phyloP scores from a whole-genome alignment of 2,888 invertebrate species.

The Andrena chrysosceles region DNA sequence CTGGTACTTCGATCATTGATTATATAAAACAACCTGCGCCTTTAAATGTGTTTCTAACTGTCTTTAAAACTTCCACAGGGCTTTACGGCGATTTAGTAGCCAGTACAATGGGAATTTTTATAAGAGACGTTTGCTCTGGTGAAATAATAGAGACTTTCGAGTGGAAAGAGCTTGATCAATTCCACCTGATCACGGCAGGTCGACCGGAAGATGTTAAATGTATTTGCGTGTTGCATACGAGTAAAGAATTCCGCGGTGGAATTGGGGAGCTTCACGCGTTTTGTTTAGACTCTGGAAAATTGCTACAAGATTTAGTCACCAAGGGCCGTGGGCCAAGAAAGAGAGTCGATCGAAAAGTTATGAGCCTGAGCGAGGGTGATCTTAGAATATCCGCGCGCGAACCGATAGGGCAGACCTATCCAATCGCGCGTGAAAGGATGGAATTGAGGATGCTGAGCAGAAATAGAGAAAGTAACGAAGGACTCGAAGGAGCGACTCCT shows the following conservation, averaged over 20 bases:
- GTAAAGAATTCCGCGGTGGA: conserved; percentile 86
- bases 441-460: conserved; percentile 9
- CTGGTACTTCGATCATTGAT: conserved; percentile 73
- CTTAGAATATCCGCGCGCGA: conserved; percentile 76
- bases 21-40: too few species aligned
- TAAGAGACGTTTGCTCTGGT: conserved; percentile 86
- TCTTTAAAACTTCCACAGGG: conserved; percentile 77
- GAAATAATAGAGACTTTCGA: conserved; percentile 86
- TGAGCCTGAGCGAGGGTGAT: conserved; percentile 86
- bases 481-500: conserved; percentile 42
- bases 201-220: conserved; percentile 86
- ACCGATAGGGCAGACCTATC: conserved; percentile 49
- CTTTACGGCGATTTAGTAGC: conserved; percentile 87
- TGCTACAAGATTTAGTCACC: conserved; percentile 85
- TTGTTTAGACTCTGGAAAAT: conserved; percentile 84
- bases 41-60: too few species aligned
- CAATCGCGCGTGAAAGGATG: conserved; percentile 22
- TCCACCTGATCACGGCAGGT: conserved; percentile 86
- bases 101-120: conserved; percentile 86
- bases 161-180: conserved; percentile 88
- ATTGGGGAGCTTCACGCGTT: conserved; percentile 86
- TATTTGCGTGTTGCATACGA: conserved; percentile 88
- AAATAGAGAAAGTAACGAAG: conserved; percentile 63
- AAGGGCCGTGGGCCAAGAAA: conserved; percentile 83
- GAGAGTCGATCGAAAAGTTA: conserved; percentile 70